Percentiles rank a stretch among this genome's conserved stretches.
These are phyloP conservation scores for Actias luna DNA, from an alignment of 2,888 invertebrate species.

Conservation along the genomic window DNA sequence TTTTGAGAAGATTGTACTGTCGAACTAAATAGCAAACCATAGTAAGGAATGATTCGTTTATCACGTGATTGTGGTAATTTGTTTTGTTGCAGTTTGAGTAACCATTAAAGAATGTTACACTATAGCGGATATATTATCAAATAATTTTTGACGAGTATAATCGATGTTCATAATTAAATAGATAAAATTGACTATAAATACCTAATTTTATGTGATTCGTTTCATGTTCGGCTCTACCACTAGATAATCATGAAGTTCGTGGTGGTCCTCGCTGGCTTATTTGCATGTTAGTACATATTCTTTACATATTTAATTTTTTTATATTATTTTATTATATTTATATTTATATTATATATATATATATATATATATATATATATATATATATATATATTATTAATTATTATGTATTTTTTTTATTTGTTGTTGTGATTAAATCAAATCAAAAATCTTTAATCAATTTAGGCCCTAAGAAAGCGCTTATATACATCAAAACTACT, in stretches of 20 bases:
- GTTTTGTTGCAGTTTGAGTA: neutral
- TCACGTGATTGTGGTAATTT: too few species aligned
- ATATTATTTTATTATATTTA: neutral
- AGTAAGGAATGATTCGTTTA: too few species aligned
- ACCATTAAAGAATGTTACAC: neutral
- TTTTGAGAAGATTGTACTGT: too few species aligned
- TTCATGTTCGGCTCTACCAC: neutral
- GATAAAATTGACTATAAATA: slow-evolving; percentile 11
- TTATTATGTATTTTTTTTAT: too few species aligned
- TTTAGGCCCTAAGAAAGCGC: too few species aligned
- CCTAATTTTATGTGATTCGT: neutral
- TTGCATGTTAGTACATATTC: slow-evolving; percentile 41
- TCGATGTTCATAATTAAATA: neutral
- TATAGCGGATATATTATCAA: neutral
- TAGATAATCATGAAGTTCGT: slow-evolving; percentile 45
- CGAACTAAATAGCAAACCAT: too few species aligned
- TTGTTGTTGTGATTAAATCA: too few species aligned
- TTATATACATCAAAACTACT: too few species aligned
- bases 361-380: too few species aligned
- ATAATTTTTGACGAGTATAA: neutral
- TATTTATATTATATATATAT: too few species aligned
- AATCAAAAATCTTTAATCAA: too few species aligned
- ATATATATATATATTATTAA: too few species aligned
- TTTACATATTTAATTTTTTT: slow-evolving; percentile 4
- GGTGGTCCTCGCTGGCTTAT: slow-evolving; percentile 37